Conservation (phyloP, 2,113 vertebrate genomes). For the Orthochromis malagaraziensis region DNA sequence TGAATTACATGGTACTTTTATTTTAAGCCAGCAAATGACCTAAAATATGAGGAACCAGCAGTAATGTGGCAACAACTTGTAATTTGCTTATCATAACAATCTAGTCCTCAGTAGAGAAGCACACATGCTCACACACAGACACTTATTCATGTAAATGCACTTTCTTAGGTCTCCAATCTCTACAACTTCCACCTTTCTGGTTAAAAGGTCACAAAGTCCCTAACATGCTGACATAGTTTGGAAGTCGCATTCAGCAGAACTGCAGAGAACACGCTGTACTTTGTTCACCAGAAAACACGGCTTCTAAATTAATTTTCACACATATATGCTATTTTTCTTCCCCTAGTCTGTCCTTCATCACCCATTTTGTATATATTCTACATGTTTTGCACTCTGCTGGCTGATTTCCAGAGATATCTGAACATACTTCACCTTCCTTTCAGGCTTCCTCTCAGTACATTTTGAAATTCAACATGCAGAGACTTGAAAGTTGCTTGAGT, state of each 20-base stretch:
- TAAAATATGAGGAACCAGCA: neutral
- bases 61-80: neutral
- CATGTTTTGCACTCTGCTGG: neutral
- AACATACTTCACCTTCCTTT: neutral
- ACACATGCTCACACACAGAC: neutral
- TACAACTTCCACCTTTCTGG: neutral
- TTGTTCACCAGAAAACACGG: neutral
- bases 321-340: neutral
- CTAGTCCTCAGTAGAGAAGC: neutral
- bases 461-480: slow-evolving; percentile 10
- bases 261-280: neutral
- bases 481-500: neutral
- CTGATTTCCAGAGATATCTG: neutral
- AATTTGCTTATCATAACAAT: slow-evolving; percentile 33
- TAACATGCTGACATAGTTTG: neutral
- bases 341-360: neutral
- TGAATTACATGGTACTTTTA: neutral
- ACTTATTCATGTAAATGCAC: neutral
- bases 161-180: neutral
- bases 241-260: neutral
- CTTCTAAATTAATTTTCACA: neutral
- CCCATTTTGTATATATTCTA: neutral
- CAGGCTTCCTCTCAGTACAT: neutral
- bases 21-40: neutral
- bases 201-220: neutral